Base-by-base conservation (phyloP, 2,888 invertebrate genomes). In the Clepsis dumicolana region DNA sequence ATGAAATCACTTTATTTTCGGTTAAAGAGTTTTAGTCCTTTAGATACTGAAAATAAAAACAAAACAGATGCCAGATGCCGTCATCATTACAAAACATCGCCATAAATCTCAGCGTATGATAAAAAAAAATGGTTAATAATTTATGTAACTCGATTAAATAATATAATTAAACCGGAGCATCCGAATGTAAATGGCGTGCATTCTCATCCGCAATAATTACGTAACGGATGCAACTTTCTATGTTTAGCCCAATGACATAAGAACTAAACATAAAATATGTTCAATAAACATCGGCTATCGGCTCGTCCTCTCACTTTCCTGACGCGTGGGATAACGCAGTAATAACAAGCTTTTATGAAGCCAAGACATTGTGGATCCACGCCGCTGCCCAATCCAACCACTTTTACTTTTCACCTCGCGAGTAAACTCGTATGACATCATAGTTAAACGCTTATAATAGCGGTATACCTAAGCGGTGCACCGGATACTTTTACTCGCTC, bases 381-480 rank as follows among this genome's bases (percentile, higher is more conserved):
- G 52, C 80, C 74, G 79, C 80, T 80, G 84, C 86, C 88, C 86
- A 90, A 91, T 84, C 84, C 73, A 79, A 86, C 89, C 81, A 91
- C 91, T 92, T 90, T 92, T 91, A 92, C 92, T 92, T 91, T 91
- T 82, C 74, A 81, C 75, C 74, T 72, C 78, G 79, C 75, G 71
- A 75, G 78, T 80, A 81, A 83, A 82, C 73, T 66, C 65, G 65
- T 57, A 75, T 85, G 83, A 83, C 84, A 79, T 84, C 81, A 86
- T 52, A n/a, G n/a, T n/a, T n/a, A 65, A 60, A 52, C 44, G 57
- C 24, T 52, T 29, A 62, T 50, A 65, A 52, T 57, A 54, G n/a
- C 54, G 21, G 44, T 44, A 18, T 44, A n/a, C n/a, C n/a, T n/a
- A 44, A 44, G 44, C 44, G 38, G 63, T 64, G 64, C 64, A 64